These are phyloP conservation scores for Cyclophora albipunctata DNA, from an alignment of 2,888 invertebrate genomes.

Conservation along the genomic window DNA sequence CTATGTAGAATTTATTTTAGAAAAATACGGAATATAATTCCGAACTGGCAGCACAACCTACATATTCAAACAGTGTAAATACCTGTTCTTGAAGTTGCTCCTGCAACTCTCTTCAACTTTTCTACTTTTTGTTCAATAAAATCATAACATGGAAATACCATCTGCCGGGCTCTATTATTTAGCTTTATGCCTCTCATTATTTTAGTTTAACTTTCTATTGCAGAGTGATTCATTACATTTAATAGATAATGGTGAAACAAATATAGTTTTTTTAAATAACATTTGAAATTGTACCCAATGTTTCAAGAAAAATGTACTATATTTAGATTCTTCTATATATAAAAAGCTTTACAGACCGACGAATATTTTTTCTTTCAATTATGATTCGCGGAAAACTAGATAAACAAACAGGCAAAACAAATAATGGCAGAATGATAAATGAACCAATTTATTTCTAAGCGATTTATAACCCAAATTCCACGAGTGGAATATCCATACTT, in stretches of 20 bases:
- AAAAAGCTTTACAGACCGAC: no score
- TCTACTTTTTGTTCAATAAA: slow-evolving; percentile 71
- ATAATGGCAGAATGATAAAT: slow-evolving; percentile 10
- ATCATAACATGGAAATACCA: slow-evolving; percentile 60
- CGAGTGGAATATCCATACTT: slow-evolving; percentile 56
- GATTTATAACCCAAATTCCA: slow-evolving; percentile 20
- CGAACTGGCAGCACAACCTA: slow-evolving; percentile 60
- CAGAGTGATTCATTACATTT: no score
- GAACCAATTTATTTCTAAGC: slow-evolving; percentile 13
- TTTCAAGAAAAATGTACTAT: no score
- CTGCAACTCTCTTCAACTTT: slow-evolving; percentile 73
- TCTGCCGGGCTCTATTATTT: not conserved
- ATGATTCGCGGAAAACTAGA: not conserved
- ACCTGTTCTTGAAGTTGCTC: slow-evolving; percentile 74
- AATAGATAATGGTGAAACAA: no score
- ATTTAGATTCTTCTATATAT: no score
- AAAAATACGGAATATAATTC: slow-evolving; percentile 38
- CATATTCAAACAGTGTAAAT: slow-evolving; percentile 72
- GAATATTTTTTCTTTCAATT: no score
- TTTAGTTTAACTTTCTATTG: no score
- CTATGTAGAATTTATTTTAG: not conserved
- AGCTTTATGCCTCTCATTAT: no score
- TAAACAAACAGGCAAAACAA: slow-evolving; percentile 3
- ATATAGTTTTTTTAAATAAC: no score
- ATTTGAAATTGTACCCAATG: no score